Conservation (phyloP, 2,888 invertebrate genomes). For the Trichogramma dendrolimi region DNA sequence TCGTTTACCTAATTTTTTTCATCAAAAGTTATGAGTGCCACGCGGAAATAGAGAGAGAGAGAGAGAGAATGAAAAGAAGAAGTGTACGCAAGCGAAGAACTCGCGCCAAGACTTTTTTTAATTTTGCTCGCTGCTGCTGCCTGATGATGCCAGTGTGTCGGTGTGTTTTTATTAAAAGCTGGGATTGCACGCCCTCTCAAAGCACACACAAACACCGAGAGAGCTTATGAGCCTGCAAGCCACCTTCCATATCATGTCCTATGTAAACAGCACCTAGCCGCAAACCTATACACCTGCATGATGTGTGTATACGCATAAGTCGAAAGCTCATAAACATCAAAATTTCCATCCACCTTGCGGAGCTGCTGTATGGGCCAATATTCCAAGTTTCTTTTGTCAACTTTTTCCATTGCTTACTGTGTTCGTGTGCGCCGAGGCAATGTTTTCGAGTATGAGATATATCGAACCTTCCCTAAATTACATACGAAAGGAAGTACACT, state of each 20-base stretch:
- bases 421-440: no score
- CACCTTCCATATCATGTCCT: conserved; percentile 1
- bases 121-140: conserved; percentile 28
- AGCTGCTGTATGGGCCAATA: neutral
- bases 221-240: neutral
- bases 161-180: conserved; percentile 19
- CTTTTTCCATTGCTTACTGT: no score
- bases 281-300: conserved; percentile 20
- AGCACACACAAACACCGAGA: neutral
- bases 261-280: conserved; percentile 37
- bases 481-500: no score
- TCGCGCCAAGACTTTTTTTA: conserved; percentile 38
- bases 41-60: neutral
- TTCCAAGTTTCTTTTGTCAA: no score
- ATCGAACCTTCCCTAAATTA: no score
- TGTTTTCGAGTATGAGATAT: no score
- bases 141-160: no score
- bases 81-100: no score
- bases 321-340: conserved; percentile 11
- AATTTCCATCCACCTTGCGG: conserved; percentile 14
- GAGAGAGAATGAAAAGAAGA: no score
- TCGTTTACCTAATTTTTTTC: conserved; percentile 39
- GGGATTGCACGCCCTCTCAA: neutral
- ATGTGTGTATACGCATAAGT: no score
- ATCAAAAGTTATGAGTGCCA: conserved; percentile 42